These are phyloP conservation scores for Pheucticus melanocephalus DNA, from an alignment of 2,113 vertebrate genomes.

Conservation along the genomic window DNA sequence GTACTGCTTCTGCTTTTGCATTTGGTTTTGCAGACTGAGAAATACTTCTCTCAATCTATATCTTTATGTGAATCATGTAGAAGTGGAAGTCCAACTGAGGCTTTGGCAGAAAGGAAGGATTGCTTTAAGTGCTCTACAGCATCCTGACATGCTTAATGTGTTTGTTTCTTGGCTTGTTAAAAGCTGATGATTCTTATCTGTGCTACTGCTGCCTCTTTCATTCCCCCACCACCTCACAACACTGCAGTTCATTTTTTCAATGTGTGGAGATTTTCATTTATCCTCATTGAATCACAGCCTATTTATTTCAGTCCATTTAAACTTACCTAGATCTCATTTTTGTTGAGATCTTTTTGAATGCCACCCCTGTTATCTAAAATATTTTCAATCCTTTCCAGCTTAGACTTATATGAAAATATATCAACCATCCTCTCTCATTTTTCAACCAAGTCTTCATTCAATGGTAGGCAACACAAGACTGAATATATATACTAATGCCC, in stretches of 20 bases:
- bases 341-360: background rate
- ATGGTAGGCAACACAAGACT: background rate
- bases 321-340: background rate
- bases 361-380: background rate
- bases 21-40: background rate
- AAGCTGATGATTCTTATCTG: background rate
- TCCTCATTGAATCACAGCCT: background rate
- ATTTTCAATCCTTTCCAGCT: background rate
- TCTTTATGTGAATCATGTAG: background rate
- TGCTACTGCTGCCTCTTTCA: background rate
- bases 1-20: background rate
- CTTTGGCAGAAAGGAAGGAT: background rate
- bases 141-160: background rate
- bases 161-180: background rate
- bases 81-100: background rate
- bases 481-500: background rate
- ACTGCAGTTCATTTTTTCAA: background rate
- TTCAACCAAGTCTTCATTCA: background rate
- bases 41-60: background rate
- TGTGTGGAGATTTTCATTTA: background rate
- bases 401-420: background rate
- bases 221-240: fast-evolving
- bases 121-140: background rate
- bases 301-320: background rate
- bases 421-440: background rate